Conservation (phyloP, 2,113 vertebrate species). For the Delphinus delphis region DNA sequence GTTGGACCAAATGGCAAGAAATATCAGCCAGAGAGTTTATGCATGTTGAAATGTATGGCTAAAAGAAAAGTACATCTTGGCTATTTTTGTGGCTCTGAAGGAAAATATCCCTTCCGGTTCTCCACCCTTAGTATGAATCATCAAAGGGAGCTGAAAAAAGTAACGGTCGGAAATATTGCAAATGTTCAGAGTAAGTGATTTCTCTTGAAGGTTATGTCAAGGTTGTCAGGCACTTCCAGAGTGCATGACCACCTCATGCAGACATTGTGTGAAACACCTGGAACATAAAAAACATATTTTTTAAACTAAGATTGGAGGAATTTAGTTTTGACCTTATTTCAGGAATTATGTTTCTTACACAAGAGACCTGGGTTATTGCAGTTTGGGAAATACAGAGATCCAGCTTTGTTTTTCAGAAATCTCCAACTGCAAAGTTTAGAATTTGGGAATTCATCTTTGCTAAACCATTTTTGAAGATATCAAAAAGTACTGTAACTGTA, state of each 20-base stretch:
- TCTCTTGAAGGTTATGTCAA: not conserved
- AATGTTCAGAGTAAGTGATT: not conserved
- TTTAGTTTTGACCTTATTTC: slow-evolving; percentile 33
- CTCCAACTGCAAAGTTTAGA: not conserved
- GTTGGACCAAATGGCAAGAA: slow-evolving; percentile 69
- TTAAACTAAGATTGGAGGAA: not conserved
- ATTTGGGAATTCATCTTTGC: slow-evolving; percentile 14
- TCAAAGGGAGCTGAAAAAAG: slow-evolving; percentile 52
- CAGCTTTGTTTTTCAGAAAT: slow-evolving; percentile 23
- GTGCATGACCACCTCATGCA: not conserved
- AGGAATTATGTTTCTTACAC: slow-evolving; percentile 31
- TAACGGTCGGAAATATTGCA: slow-evolving; percentile 10
- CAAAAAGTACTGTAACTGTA: not conserved
- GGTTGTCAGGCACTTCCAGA: not conserved
- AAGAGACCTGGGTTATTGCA: not conserved
- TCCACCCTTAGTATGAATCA: slow-evolving; percentile 61
- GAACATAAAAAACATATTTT: not conserved
- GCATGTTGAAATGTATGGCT: slow-evolving; percentile 41
- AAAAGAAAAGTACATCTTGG: slow-evolving; percentile 68
- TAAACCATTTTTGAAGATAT: slow-evolving; percentile 2
- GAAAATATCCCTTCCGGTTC: slow-evolving; percentile 61
- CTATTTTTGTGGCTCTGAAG: slow-evolving; percentile 58
- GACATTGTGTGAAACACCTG: not conserved
- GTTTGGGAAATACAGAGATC: not conserved
- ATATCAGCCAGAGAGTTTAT: slow-evolving; percentile 61